Conservation (phyloP, 2,888 invertebrate species). For the Abscondita cerata region DNA sequence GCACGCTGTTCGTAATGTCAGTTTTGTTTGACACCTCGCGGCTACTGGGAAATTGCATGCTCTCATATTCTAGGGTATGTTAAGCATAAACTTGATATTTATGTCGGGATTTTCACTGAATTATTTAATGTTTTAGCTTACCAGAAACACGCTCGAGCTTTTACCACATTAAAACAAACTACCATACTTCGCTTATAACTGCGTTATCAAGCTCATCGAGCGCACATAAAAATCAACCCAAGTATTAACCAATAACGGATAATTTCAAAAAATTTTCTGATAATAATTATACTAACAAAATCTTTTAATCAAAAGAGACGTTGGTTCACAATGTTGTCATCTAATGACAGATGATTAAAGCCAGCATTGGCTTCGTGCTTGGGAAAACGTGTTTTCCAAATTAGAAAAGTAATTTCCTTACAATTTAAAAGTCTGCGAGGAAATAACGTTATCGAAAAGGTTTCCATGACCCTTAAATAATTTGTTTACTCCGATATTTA, state of each 20-base stretch:
- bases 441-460: slow-evolving; percentile 22
- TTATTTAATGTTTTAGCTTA: slow-evolving; percentile 1
- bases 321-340: too few species aligned
- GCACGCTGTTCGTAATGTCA: slow-evolving; percentile 39
- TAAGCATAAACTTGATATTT: slow-evolving; percentile 12
- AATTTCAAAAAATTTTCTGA: too few species aligned
- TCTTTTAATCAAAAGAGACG: too few species aligned
- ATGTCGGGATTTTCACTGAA: background rate
- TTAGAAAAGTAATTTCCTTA: slow-evolving; percentile 20
- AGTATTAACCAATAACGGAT: too few species aligned
- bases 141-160: too few species aligned
- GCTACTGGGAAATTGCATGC: slow-evolving; percentile 30
- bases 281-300: too few species aligned
- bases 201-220: too few species aligned
- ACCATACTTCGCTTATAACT: too few species aligned
- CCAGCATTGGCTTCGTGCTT: background rate
- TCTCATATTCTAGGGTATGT: slow-evolving; percentile 19
- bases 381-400: slow-evolving; percentile 1
- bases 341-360: too few species aligned
- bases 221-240: too few species aligned
- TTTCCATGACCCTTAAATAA: slow-evolving; percentile 14
- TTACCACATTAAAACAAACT: too few species aligned
- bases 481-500: slow-evolving; percentile 3
- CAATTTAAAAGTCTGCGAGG: slow-evolving; percentile 16
- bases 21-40: slow-evolving; percentile 40